A percentile compares a stretch with the other conserved stretches of the same genome.
Conservation (phyloP, 2,113 vertebrate genomes). For the Penelope pileata region DNA sequence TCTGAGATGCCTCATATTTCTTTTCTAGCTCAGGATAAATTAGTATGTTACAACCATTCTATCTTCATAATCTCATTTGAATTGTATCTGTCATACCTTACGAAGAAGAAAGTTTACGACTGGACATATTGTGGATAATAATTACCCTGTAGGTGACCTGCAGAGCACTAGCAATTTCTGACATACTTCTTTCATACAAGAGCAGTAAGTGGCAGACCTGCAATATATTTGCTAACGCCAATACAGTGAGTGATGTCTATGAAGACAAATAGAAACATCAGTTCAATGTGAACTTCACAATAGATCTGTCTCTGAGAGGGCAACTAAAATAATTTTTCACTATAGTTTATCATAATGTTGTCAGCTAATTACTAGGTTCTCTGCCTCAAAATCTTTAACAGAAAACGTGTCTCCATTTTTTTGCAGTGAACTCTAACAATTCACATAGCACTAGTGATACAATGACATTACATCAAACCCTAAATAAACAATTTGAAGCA, state of each 20-base stretch:
- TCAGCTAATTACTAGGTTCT: conserved; percentile 27
- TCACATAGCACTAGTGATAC: not conserved
- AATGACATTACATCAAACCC: not conserved
- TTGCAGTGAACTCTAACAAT: not conserved
- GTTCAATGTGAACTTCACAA: conserved; percentile 30
- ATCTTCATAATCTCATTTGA: not conserved
- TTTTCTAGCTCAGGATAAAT: not conserved
- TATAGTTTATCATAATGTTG: conserved; percentile 11
- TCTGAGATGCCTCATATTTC: not conserved
- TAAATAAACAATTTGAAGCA: conserved; percentile 34
- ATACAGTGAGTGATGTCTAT: not conserved
- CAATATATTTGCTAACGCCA: not conserved
- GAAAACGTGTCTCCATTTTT: not conserved
- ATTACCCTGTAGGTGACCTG: not conserved
- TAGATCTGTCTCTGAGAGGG: not conserved
- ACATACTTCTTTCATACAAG: not conserved
- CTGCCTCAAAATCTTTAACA: conserved; percentile 8
- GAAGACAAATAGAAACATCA: conserved; percentile 32
- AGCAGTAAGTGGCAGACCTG: not conserved
- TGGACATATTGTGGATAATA: not conserved
- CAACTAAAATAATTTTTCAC: conserved; percentile 22
- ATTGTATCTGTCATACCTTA: not conserved
- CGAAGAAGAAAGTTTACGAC: not conserved
- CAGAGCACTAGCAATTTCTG: not conserved
- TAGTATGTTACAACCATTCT: not conserved